Conservation (phyloP, 1,140 invertebrate genomes). For the Battus philenor region DNA sequence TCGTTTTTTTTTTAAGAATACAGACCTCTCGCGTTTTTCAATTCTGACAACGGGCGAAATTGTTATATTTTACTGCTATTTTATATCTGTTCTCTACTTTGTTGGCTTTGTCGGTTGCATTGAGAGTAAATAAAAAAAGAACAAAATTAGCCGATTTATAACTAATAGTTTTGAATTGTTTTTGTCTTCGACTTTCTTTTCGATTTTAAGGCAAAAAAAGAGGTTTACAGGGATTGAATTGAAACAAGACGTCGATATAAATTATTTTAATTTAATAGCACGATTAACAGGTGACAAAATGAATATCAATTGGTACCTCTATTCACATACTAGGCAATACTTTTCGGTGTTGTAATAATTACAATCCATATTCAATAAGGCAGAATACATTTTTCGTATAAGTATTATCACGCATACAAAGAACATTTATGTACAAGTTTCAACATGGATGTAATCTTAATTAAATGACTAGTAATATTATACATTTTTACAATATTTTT, state of each 20-base stretch:
- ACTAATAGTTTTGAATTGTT: no score
- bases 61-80: slow-evolving; percentile 10
- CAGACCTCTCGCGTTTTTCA: slow-evolving; percentile 2
- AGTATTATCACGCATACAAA: slow-evolving; percentile 12
- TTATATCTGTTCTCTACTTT: slow-evolving; percentile 2
- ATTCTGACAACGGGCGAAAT: background rate
- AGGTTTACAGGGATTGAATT: slow-evolving; percentile 1
- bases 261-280: slow-evolving; percentile 18
- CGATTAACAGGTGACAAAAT: slow-evolving; percentile 14
- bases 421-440: slow-evolving; percentile 40
- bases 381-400: slow-evolving; percentile 22
- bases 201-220: background rate
- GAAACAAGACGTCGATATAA: slow-evolving; percentile 8
- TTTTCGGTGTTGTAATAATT: slow-evolving; percentile 9
- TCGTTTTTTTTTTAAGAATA: slow-evolving; percentile 43
- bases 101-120: background rate
- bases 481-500: slow-evolving; percentile 39
- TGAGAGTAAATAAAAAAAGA: no score
- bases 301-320: slow-evolving; percentile 6
- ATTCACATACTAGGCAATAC: slow-evolving; percentile 13
- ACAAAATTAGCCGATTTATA: no score
- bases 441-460: slow-evolving; percentile 51
- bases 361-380: slow-evolving; percentile 11
- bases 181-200: no score
- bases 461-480: slow-evolving; percentile 70